phyloP scores from a whole-genome alignment of 2,888 invertebrate genomes.

The Leptopilina syphax region DNA sequence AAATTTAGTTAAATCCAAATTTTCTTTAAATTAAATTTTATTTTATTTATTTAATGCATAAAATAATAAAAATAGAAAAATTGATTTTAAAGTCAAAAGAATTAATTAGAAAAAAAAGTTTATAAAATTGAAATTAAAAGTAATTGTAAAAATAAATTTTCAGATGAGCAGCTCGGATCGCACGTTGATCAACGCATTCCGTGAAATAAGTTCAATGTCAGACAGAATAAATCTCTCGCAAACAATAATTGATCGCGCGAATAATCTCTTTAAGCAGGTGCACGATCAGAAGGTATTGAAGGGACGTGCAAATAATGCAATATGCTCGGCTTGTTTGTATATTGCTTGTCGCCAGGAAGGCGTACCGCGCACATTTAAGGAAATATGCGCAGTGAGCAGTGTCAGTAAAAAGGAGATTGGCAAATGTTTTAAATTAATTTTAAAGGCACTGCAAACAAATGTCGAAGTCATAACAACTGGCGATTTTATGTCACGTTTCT shows the following conservation, averaged over 20 bases:
- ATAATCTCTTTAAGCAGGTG: constrained; percentile 98
- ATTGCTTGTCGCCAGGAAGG: constrained; percentile 99
- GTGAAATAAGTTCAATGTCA: constrained; percentile 98
- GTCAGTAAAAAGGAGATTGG: constrained; percentile 99
- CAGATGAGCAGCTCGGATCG: constrained; percentile 97
- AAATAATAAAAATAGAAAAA: not conserved
- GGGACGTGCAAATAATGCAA: constrained; percentile 97
- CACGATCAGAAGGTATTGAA: constrained; percentile 97
- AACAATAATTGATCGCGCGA: constrained; percentile 97
- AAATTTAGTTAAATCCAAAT: too few species aligned
- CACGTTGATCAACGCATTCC: constrained; percentile 95
- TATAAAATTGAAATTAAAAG: too few species aligned
- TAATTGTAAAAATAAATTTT: constrained; percentile 74
- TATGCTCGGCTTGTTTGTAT: constrained; percentile 98
- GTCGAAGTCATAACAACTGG: constrained; percentile 98
- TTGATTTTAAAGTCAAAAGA: not conserved
- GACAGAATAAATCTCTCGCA: constrained; percentile 98
- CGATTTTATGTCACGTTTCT: constrained; percentile 99
- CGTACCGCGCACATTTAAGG: constrained; percentile 98
- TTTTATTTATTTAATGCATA: too few species aligned
- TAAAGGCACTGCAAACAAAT: constrained; percentile 97
- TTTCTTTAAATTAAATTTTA: too few species aligned
- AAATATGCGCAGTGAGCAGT: constrained; percentile 99
- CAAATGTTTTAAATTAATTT: constrained; percentile 96
- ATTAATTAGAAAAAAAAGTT: too few species aligned